Evolutionary conservation across 2,888 invertebrate genomes (phyloP).

Genomic region (Phalera bucephala): DNA sequence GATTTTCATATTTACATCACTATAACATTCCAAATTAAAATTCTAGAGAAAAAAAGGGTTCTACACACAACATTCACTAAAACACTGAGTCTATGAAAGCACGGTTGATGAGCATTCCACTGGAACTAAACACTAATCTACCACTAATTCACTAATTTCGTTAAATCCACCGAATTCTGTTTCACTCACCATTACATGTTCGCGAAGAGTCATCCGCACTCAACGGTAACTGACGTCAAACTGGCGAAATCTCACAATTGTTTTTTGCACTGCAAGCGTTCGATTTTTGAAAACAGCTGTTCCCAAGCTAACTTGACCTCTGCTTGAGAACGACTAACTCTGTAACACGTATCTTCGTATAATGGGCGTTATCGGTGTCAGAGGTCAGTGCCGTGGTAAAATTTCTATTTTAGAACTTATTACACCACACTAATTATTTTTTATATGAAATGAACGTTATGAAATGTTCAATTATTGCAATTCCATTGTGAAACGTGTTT

Average conservation of each 20-base stretch:
- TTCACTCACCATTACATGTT: constrained; percentile 77
- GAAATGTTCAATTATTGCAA: constrained; percentile 7
- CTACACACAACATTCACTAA: constrained; percentile 58
- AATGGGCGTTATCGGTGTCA: constrained; percentile 23
- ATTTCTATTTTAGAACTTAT: constrained; percentile 5
- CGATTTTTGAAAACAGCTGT: constrained; percentile 77
- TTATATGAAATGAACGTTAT: constrained; percentile 1
- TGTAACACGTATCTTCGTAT: constrained; percentile 13
- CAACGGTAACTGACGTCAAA: constrained; percentile 59
- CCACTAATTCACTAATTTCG: constrained; percentile 43
- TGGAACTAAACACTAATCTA: constrained; percentile 40
- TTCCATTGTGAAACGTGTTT: constrained; percentile 5
- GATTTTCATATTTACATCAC: constrained; percentile 26
- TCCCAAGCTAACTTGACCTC: constrained; percentile 46
- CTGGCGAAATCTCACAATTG: constrained; percentile 46
- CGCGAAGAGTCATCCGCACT: constrained; percentile 54
- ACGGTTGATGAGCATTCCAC: constrained; percentile 43
- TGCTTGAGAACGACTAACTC: constrained; percentile 12
- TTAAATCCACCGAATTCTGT: constrained; percentile 31
- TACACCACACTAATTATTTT: constrained; percentile 1
- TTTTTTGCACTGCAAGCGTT: constrained; percentile 48
- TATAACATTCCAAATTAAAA: constrained; percentile 25
- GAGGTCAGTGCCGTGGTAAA: constrained; percentile 27
- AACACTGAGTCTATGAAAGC: constrained; percentile 34
- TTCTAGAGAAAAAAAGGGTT: constrained; percentile 22